Conservation (phyloP, 1,140 invertebrate genomes). For the Pantala flavescens region DNA sequence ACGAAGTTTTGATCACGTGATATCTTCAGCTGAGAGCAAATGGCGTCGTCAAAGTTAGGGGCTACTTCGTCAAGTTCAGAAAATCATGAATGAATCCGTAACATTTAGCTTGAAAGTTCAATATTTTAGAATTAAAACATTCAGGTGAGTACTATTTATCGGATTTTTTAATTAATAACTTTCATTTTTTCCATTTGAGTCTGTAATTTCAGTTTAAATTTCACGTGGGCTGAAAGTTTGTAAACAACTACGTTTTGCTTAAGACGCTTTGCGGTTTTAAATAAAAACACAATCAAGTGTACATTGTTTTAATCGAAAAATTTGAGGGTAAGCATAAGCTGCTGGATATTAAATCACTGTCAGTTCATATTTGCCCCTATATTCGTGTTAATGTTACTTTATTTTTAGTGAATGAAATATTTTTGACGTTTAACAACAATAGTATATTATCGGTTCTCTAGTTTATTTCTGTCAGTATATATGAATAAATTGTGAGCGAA, state of each 20-base stretch:
- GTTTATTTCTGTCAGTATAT: too few relatives aligned
- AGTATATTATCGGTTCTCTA: too few relatives aligned
- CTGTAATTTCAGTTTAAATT: background rate
- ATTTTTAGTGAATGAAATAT: too few relatives aligned
- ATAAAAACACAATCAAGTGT: too few relatives aligned
- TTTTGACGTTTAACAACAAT: too few relatives aligned
- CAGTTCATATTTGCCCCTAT: background rate
- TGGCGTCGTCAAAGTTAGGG: slow-evolving; percentile 26
- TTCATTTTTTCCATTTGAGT: slow-evolving; percentile 11
- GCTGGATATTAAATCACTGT: background rate
- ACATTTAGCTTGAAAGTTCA: slow-evolving; percentile 13
- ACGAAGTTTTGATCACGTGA: slow-evolving; percentile 21
- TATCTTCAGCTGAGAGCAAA: slow-evolving; percentile 26
- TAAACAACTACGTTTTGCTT: slow-evolving; percentile 5
- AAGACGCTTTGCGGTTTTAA: background rate
- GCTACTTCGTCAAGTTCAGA: slow-evolving; percentile 19
- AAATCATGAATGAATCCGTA: slow-evolving; percentile 26
- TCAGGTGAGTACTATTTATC: slow-evolving; percentile 19
- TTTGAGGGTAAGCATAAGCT: background rate
- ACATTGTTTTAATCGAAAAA: background rate
- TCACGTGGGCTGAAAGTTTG: slow-evolving; percentile 14
- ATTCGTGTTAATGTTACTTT: background rate
- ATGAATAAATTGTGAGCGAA: too few relatives aligned
- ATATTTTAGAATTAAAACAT: slow-evolving; percentile 19
- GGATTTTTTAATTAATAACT: slow-evolving; percentile 11